These are phyloP conservation scores for Sturnus vulgaris DNA, from an alignment of 2,113 vertebrate species.

Conservation along the genomic window DNA sequence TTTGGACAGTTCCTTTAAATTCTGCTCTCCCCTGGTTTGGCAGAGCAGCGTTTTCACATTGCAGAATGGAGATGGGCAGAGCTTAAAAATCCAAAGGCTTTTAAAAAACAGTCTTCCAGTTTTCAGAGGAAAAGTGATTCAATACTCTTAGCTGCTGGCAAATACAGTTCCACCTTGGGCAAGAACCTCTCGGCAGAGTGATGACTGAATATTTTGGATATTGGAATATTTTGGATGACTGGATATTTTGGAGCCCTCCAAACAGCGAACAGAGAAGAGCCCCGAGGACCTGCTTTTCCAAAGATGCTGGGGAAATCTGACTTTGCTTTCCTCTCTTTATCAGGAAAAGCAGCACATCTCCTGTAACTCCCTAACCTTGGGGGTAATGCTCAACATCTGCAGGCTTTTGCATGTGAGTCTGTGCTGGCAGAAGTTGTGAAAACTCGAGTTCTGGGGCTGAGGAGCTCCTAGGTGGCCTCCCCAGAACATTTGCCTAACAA, in stretches of 20 bases:
- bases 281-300: neutral
- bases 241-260: neutral
- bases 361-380: neutral
- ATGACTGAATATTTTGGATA: neutral
- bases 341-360: neutral
- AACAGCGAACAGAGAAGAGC: neutral
- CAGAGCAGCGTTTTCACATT: neutral
- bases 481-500: slow-evolving; percentile 52
- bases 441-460: neutral
- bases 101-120: neutral
- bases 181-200: neutral
- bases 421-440: slow-evolving; percentile 32
- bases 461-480: slow-evolving; percentile 49
- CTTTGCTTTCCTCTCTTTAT: neutral
- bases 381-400: slow-evolving; percentile 17
- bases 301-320: neutral
- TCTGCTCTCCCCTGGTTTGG: neutral
- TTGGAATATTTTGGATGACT: too few species aligned
- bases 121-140: neutral
- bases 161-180: neutral
- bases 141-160: neutral
- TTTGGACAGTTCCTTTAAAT: neutral
- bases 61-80: neutral
- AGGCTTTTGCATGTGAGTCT: slow-evolving; percentile 21
- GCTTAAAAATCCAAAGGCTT: neutral